phyloP scores from a whole-genome alignment of 2,797 vertebrate species.

The Myotis findleyi region DNA sequence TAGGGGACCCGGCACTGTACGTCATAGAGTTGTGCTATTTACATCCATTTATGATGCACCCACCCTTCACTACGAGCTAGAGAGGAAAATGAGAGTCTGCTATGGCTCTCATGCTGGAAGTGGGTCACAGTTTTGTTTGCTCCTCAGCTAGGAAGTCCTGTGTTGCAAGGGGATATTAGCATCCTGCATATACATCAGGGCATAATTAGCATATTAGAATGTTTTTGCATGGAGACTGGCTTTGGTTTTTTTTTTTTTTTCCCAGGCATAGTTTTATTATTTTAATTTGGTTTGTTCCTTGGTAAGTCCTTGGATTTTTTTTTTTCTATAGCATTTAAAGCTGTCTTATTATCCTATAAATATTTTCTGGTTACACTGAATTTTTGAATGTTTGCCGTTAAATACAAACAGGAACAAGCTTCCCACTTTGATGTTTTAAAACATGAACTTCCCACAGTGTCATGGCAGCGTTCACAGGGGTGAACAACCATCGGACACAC shows the following conservation, averaged over 20 bases:
- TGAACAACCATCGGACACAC: neutral
- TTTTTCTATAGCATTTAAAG: neutral
- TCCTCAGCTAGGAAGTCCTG: neutral
- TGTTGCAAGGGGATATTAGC: neutral
- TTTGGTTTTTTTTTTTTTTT: neutral
- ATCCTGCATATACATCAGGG: too few relatives aligned
- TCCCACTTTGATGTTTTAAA: constrained; percentile 16
- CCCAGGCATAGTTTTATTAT: neutral
- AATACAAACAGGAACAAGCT: neutral
- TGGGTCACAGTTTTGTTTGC: neutral
- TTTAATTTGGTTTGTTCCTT: constrained; percentile 43
- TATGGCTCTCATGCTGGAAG: neutral
- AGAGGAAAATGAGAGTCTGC: neutral
- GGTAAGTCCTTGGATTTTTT: neutral
- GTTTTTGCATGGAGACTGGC: neutral
- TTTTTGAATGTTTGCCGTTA: neutral
- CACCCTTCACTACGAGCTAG: neutral
- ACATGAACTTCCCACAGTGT: neutral
- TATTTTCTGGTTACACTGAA: constrained; percentile 48
- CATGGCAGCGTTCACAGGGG: neutral
- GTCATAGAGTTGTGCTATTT: neutral
- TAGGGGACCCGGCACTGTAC: neutral
- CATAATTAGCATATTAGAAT: neutral
- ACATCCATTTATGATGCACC: neutral
- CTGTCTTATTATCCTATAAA: constrained; percentile 36